Evolutionary conservation across 2,113 vertebrate species (phyloP), one percentile per base, ranked within the genome.

Genomic region (Mastomys natalensis): DNA sequence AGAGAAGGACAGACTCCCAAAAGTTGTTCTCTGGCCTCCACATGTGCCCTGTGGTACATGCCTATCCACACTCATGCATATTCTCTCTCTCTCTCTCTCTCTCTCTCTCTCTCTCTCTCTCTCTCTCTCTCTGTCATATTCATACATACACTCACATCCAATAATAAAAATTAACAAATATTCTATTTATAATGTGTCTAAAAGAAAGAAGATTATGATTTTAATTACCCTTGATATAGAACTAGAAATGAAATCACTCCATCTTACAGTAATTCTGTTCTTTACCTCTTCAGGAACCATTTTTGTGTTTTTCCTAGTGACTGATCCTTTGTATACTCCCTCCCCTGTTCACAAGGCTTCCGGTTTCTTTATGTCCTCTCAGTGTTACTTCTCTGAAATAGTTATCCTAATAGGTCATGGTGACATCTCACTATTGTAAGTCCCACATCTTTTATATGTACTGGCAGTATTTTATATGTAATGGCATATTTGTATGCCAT

Each of bases 21-120:
- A 43, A 84, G 55, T 84, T 62, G 11, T 40, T 60, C 37, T 84
- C 13, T 82, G 22, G 13, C 12, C 7, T 60, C 13, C 5, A n/a
- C 51, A 58, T 81, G 34, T 81, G 2, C 77, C 37, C 17, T 43
- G 72, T 74, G 72, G 31, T 22, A 37, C 17, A 37, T 53, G 51
- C 31, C 31, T 34, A 22, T 34, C 31, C 31, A n/a, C 31, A 80
- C 5, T 29, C 13, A 29, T 13, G 12, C 40, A 26, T 22, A 24
- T 40, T 24, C 7, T 43, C 40, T 48, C 21, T 26, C 3, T 11
- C 19, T 4, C n/a, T 21, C n/a, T 24, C 8, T 0, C 19, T 5
- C n/a, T 24, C n/a, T 22, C 3, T 10, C 2, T 24, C 7, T 4
- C n/a, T 10, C 21, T 24, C 19, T 1, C n/a, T 5, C n/a, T 43